Evolutionary conservation across 35 echinoderm and acorn worm genomes (phyloP).

Genomic region (Strongylocentrotus purpuratus): DNA sequence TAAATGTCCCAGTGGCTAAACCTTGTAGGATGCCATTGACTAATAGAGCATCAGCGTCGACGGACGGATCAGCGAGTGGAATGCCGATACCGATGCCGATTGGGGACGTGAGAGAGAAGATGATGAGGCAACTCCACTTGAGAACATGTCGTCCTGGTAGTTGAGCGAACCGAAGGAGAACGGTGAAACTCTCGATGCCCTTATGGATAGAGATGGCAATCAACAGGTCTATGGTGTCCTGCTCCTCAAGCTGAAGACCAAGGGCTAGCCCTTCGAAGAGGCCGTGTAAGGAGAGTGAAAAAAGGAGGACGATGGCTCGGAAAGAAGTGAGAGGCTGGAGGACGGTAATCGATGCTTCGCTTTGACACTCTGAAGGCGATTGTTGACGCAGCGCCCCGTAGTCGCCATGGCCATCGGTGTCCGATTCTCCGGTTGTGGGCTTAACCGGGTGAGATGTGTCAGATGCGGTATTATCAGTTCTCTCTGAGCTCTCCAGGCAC

Average conservation of each 20-base stretch:
- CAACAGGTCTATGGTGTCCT: conserved; percentile 74
- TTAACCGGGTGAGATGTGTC: not conserved
- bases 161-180: conserved; percentile 76
- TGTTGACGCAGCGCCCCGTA: not conserved
- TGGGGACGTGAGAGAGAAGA: conserved; percentile 78
- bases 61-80: conserved; percentile 57
- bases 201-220: conserved; percentile 90
- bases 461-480: not conserved
- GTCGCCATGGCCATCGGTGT: not conserved
- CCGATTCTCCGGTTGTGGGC: not conserved
- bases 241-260: conserved; percentile 69
- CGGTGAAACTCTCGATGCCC: conserved; percentile 79
- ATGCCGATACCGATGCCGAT: conserved; percentile 88
- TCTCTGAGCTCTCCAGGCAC: conserved; percentile 57
- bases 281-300: conserved; percentile 81
- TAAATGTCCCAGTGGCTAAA: conserved; percentile 90
- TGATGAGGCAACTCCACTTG: conserved; percentile 62
- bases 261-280: conserved; percentile 88
- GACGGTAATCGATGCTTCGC: not conserved
- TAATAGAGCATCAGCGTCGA: conserved; percentile 49
- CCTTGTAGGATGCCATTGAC: conserved; percentile 84
- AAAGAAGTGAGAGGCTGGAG: conserved; percentile 47
- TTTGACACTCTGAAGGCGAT: not conserved
- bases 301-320: conserved; percentile 66
- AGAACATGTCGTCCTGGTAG: conserved; percentile 4